Conservation (phyloP, 2,113 vertebrate species). For the Chionomys nivalis region DNA sequence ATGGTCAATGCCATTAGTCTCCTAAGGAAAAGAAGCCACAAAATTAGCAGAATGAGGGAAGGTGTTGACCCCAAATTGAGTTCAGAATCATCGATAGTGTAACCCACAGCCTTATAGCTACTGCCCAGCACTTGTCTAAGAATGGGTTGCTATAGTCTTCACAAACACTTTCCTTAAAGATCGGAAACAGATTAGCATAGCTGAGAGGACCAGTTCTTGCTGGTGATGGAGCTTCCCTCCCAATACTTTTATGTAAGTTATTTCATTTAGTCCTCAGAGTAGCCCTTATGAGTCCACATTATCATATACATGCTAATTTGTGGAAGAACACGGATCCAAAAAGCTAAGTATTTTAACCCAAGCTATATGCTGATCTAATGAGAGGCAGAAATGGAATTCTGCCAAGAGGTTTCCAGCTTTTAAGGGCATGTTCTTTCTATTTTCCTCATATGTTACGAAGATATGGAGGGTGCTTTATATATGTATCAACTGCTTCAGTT, state of each 20-base stretch:
- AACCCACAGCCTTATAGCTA: not conserved
- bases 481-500: not conserved
- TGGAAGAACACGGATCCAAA: slow-evolving; percentile 9
- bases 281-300: not conserved
- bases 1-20: not conserved
- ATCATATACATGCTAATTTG: not conserved
- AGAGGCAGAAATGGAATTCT: slow-evolving; percentile 3
- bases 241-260: not conserved
- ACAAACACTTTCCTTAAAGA: slow-evolving; percentile 7
- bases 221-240: not conserved
- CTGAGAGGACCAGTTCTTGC: not conserved
- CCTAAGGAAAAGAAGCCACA: not conserved
- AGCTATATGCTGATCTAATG: not conserved
- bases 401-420: not conserved
- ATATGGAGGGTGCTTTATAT: not conserved
- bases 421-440: not conserved
- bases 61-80: not conserved
- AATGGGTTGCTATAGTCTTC: not conserved
- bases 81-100: not conserved
- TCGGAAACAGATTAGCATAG: not conserved
- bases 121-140: not conserved
- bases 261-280: not conserved
- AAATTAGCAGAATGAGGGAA: not conserved
- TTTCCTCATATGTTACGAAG: slow-evolving; percentile 15
- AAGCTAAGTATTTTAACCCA: not conserved